These are phyloP conservation scores for Lampris megalopsis DNA, from an alignment of 2,113 vertebrate species.

Conservation along the genomic window DNA sequence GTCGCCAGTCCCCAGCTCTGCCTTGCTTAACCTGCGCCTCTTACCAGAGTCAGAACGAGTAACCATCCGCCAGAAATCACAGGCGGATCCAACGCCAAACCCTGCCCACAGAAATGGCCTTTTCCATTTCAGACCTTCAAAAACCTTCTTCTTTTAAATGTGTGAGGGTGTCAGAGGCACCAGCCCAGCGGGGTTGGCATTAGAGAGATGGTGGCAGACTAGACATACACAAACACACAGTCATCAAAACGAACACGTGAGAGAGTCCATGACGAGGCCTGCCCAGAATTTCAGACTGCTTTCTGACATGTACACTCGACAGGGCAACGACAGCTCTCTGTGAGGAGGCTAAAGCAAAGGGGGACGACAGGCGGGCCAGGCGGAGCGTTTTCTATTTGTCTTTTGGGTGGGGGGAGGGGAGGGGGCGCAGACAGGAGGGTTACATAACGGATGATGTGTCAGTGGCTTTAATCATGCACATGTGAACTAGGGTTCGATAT, in stretches of 20 bases:
- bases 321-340: constrained; percentile 8
- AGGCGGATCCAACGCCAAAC: constrained; percentile 15
- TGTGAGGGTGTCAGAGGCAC: background rate
- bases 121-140: constrained; percentile 22
- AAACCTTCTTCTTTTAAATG: background rate
- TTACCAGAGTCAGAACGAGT: no score
- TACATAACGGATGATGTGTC: no score
- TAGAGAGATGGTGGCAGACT: background rate
- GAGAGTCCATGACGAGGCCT: constrained; percentile 10
- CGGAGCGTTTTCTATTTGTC: no score
- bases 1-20: no score
- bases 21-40: no score
- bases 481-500: no score
- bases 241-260: background rate
- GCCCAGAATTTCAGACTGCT: constrained; percentile 19
- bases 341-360: constrained; percentile 17
- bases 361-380: no score
- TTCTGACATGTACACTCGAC: constrained; percentile 45
- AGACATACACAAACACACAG: background rate
- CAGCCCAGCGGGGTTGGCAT: constrained; percentile 1
- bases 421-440: background rate
- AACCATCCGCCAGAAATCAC: background rate
- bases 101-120: constrained; percentile 12
- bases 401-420: no score
- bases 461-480: no score